Conservation (phyloP, 2,888 invertebrate species). For the Mythimna pallens region DNA sequence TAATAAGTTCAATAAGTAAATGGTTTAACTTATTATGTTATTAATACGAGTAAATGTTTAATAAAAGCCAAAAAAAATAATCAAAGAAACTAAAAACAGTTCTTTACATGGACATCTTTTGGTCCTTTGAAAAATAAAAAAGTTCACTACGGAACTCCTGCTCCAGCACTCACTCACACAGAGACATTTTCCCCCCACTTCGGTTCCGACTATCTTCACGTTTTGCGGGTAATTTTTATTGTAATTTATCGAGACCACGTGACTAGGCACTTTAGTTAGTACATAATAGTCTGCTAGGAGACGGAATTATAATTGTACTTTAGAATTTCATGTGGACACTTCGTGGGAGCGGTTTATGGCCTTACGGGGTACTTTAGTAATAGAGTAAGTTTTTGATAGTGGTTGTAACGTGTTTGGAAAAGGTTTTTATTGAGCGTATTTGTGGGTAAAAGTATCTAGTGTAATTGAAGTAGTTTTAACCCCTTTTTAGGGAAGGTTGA, state of each 20-base stretch:
- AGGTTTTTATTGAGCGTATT: conserved; percentile 25
- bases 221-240: conserved; percentile 84
- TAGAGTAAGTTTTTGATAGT: conserved; percentile 63
- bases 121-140: too few relatives aligned
- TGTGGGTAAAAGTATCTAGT: conserved; percentile 13
- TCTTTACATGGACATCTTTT: too few relatives aligned
- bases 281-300: conserved; percentile 75
- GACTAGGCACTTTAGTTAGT: conserved; percentile 83
- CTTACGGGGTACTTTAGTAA: conserved; percentile 44
- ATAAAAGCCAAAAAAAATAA: too few relatives aligned
- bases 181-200: conserved; percentile 38
- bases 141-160: conserved; percentile 40
- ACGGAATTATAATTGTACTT: conserved; percentile 76
- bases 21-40: too few relatives aligned
- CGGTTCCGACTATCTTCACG: conserved; percentile 71
- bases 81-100: too few relatives aligned
- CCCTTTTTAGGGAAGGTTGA: conserved; percentile 5
- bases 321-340: conserved; percentile 58
- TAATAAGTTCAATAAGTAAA: too few relatives aligned
- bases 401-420: conserved; percentile 58
- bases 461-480: conserved; percentile 3
- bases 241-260: conserved; percentile 88
- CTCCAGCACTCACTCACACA: conserved; percentile 20
- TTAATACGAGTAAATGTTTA: too few relatives aligned
- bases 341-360: conserved; percentile 53